Evolutionary conservation across 2,797 vertebrate genomes (phyloP), one percentile per base, ranked within the genome.

Genomic region (Nothura maculosa): DNA sequence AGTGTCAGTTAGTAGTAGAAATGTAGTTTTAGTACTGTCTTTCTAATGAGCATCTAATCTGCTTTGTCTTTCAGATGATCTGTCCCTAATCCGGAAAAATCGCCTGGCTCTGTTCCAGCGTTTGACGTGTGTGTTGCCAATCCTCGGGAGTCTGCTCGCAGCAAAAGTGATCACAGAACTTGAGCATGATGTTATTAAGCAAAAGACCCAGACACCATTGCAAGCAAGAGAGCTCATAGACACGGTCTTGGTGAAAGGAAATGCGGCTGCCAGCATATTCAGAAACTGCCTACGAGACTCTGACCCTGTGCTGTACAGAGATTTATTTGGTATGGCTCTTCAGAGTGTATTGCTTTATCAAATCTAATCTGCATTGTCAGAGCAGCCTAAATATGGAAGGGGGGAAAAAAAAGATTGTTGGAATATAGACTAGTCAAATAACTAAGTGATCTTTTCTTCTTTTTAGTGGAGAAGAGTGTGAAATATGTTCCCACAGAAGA

Each of bases 151-250:
- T 95, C 97, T 99, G 70, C 96, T 98, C 13, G 98, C 98, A 58
- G 98, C 99, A 86, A 98, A 98, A 69, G 98, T 99, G 30, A 98
- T 99, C 67, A 98, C 96, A 7, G 97, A 98, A 85, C 89, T 98
- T 55, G 99, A 99, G 84, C 98, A 98, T 58, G 98, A 98, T 32
- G 96, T 98, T 67, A 99, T 99, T 79, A 98, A 99, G 91, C 98
- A 98, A 82, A 99, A 99, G 98, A 98, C 98, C 7, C 98, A 99
- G 21, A 97, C 98, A 17, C 97, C 98, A 85, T 96, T 99, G 96
- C 99, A 99, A 97, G 99, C 98, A 4, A 99, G 98, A 92, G 98
- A 98, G 83, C 96, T 99, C 80, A 99, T 99, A 30, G 99, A 99
- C 85, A 98, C 98, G 8, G 81, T 99, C 85, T 97, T 99, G 96